Percentiles rank a stretch among this genome's conserved stretches.
These are phyloP conservation scores for Sebastes matsubarae DNA, from an alignment of 2,797 vertebrate species.

Conservation along the genomic window DNA sequence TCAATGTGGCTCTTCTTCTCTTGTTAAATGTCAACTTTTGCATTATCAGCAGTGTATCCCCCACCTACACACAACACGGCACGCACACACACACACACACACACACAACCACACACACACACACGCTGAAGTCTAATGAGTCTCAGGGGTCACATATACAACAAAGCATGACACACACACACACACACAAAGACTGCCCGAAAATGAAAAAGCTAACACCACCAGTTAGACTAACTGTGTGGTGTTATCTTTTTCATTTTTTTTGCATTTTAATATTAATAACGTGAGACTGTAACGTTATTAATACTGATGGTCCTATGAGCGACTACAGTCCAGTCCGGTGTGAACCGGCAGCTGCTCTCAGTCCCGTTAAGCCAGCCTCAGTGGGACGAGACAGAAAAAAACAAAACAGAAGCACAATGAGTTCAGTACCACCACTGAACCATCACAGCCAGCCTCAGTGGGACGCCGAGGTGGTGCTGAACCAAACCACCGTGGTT, in stretches of 20 bases:
- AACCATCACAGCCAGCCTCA: too few relatives aligned
- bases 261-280: too few relatives aligned
- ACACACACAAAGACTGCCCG: not conserved
- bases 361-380: not conserved
- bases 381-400: not conserved
- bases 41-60: not conserved
- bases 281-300: too few relatives aligned
- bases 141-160: conserved; percentile 2
- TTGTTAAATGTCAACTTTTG: too few relatives aligned
- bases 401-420: too few relatives aligned
- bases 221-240: not conserved
- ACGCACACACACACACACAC: not conserved
- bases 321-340: not conserved
- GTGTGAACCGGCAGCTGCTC: not conserved
- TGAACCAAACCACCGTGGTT: too few relatives aligned
- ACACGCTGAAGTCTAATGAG: not conserved
- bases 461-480: too few relatives aligned
- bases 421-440: not conserved
- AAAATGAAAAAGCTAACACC: not conserved
- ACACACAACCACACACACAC: not conserved
- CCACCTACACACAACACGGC: not conserved
- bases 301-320: too few relatives aligned
- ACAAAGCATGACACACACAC: not conserved
- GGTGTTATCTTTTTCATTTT: too few relatives aligned
- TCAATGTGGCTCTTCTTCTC: not conserved